phyloP scores from a whole-genome alignment of 1,140 invertebrate genomes.

The Lordiphosa clarofinis region DNA sequence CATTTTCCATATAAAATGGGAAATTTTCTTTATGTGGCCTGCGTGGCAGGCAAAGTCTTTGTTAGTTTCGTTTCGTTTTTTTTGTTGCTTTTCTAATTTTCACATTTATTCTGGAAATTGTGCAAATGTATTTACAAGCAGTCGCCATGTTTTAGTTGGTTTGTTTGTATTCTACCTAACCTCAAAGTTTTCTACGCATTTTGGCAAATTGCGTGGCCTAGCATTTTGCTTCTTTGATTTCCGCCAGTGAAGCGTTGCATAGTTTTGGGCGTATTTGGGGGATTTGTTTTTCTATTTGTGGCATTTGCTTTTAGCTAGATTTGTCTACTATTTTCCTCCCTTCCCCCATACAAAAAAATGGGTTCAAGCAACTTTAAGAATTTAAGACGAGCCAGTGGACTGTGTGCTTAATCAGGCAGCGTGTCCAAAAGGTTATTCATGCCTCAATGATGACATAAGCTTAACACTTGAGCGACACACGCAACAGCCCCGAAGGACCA shows the following conservation, averaged over 20 bases:
- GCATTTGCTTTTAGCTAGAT: constrained; percentile 69
- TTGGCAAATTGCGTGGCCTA: constrained; percentile 66
- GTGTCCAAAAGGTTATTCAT: constrained; percentile 65
- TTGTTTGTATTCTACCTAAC: constrained; percentile 53
- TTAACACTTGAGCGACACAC: constrained; percentile 65
- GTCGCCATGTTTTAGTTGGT: constrained; percentile 46
- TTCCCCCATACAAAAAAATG: not conserved
- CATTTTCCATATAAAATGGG: constrained; percentile 67
- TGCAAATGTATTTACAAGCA: constrained; percentile 75
- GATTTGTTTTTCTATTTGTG: constrained; percentile 31
- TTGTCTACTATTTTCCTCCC: constrained; percentile 25
- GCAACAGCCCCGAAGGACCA: constrained; percentile 26
- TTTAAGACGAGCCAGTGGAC: constrained; percentile 18
- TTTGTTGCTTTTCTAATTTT: constrained; percentile 22
- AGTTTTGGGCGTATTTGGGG: constrained; percentile 40
- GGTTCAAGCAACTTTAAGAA: constrained; percentile 20
- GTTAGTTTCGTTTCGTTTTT: constrained; percentile 59
- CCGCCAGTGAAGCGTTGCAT: constrained; percentile 55
- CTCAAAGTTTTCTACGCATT: constrained; percentile 74
- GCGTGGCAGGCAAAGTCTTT: constrained; percentile 40
- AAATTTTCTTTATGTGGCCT: constrained; percentile 74
- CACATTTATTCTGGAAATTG: constrained; percentile 58
- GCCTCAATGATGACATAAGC: constrained; percentile 69
- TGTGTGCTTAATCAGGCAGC: constrained; percentile 57
- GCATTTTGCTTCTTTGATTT: constrained; percentile 53